Evolutionary conservation across 2,113 vertebrate genomes (phyloP).

Genomic region (Odontophorus gujanensis): DNA sequence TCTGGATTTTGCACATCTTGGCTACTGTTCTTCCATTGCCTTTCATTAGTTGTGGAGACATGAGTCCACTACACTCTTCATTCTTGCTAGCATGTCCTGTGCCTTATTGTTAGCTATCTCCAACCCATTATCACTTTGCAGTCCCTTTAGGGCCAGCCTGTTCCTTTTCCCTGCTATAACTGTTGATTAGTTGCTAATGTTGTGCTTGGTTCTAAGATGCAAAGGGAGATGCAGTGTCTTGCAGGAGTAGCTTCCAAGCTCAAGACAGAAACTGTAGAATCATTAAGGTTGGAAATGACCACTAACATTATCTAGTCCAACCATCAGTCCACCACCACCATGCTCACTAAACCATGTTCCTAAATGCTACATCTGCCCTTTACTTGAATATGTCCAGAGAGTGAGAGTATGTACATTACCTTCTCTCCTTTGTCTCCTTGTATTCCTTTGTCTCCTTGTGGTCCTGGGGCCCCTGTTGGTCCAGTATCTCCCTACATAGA

Average conservation of each 20-base stretch:
- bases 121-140: background rate
- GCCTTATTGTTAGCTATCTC: background rate
- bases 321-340: too few species aligned
- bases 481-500: slow-evolving; percentile 84
- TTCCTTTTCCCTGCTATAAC: background rate
- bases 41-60: background rate
- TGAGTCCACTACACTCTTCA: background rate
- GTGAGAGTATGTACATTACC: slow-evolving; percentile 58
- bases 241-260: background rate
- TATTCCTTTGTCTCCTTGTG: slow-evolving; percentile 82
- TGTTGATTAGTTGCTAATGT: background rate
- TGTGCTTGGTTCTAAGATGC: background rate
- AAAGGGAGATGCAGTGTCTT: background rate
- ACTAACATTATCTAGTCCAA: too few species aligned
- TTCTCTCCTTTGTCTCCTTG: slow-evolving; percentile 88
- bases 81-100: background rate
- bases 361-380: too few species aligned
- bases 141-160: background rate
- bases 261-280: background rate
- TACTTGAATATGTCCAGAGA: too few species aligned
- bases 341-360: too few species aligned
- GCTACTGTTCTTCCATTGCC: background rate
- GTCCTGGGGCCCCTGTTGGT: slow-evolving; percentile 78
- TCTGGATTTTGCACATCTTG: background rate
- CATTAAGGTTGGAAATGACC: too few species aligned